Conservation (phyloP, 2,113 vertebrate species). For the rabbit (Oryctolagus cuniculus) region DNA sequence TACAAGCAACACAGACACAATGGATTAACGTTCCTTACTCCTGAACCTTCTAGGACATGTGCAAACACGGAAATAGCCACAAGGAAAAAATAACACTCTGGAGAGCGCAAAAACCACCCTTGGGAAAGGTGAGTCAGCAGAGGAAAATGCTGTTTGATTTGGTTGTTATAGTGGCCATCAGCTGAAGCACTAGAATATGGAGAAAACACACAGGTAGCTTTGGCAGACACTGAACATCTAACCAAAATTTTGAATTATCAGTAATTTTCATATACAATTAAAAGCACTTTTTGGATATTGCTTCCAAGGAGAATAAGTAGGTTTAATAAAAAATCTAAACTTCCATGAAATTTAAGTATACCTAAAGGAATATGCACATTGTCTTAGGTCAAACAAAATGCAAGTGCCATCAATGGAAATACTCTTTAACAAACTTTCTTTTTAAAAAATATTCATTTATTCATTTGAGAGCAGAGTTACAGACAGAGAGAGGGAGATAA, state of each 20-base stretch:
- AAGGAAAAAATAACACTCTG: not conserved
- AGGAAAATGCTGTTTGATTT: constrained; percentile 45
- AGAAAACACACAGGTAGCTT: not conserved
- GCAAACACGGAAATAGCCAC: constrained; percentile 14
- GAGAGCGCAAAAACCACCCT: not conserved
- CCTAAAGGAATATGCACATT: not conserved
- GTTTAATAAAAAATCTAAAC: not conserved
- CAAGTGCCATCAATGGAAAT: not conserved
- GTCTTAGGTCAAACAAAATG: constrained; percentile 23
- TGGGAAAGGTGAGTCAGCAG: constrained; percentile 15
- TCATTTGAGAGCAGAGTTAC: too few relatives aligned
- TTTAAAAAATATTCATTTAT: too few relatives aligned
- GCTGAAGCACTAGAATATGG: not conserved
- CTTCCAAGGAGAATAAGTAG: not conserved
- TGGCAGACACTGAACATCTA: not conserved
- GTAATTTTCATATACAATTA: constrained; percentile 14
- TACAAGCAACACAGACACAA: not conserved
- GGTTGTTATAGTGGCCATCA: not conserved
- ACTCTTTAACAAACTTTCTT: not conserved
- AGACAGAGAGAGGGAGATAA: too few relatives aligned
- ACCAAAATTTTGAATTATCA: constrained; percentile 12
- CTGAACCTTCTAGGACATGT: not conserved
- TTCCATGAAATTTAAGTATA: constrained; percentile 40
- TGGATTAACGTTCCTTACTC: not conserved
- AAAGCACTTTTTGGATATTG: constrained; percentile 16